Percentiles rank a stretch among this genome's conserved stretches.
phyloP scores from a whole-genome alignment of 2,888 invertebrate genomes.

The Mongoloraphidia duomilia region DNA sequence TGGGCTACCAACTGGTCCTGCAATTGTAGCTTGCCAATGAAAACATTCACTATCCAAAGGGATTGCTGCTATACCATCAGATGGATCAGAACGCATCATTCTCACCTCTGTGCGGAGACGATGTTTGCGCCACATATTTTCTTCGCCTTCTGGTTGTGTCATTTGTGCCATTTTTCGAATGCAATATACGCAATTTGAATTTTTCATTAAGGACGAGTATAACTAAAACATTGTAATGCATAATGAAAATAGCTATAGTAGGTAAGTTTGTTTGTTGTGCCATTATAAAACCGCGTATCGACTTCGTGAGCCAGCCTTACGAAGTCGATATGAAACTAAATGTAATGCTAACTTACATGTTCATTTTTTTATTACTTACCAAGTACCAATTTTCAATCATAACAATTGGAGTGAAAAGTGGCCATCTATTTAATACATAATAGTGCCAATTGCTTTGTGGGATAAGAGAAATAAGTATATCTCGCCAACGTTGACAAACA shows the following conservation, averaged over 20 bases:
- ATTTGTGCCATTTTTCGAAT: slow-evolving; percentile 71
- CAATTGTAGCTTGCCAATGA: slow-evolving; percentile 89
- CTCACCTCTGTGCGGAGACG: slow-evolving; percentile 61
- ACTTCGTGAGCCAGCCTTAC: too few species aligned
- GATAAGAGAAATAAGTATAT: slow-evolving; percentile 64
- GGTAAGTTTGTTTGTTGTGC: not conserved
- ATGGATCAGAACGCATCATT: slow-evolving; percentile 60
- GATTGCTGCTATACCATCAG: slow-evolving; percentile 71
- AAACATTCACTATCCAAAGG: slow-evolving; percentile 68
- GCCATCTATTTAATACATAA: slow-evolving; percentile 69
- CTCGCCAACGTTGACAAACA: slow-evolving; percentile 75
- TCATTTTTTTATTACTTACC: slow-evolving; percentile 26
- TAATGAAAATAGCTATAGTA: not conserved
- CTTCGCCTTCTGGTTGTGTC: slow-evolving; percentile 49
- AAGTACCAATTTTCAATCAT: slow-evolving; percentile 65
- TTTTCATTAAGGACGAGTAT: slow-evolving; percentile 53
- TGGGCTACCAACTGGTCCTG: slow-evolving; percentile 82
- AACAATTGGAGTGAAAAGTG: slow-evolving; percentile 64
- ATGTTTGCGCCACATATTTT: slow-evolving; percentile 71
- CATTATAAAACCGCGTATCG: not conserved
- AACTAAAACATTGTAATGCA: slow-evolving; percentile 32
- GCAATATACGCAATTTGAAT: slow-evolving; percentile 76
- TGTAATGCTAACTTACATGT: not conserved
- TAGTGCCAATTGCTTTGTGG: slow-evolving; percentile 66
- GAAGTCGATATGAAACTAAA: not conserved